These are phyloP conservation scores for Aquatica leii DNA, from an alignment of 2,888 invertebrate species.

Conservation along the genomic window DNA sequence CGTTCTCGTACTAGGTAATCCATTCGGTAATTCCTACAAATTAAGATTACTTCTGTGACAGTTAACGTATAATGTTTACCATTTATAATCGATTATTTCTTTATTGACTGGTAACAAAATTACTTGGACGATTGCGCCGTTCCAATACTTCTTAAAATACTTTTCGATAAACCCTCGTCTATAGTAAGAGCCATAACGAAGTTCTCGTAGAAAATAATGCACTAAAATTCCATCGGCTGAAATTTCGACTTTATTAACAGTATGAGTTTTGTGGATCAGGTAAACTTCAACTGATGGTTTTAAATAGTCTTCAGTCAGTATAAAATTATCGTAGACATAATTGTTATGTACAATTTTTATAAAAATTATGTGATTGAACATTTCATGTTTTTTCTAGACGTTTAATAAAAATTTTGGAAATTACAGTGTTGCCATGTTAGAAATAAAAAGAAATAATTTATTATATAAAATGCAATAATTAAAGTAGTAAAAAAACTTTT, in stretches of 20 bases:
- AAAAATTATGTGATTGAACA: constrained; percentile 1
- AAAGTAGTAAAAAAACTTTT: too few species aligned
- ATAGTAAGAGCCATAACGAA: constrained; percentile 29
- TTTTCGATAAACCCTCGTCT: constrained; percentile 30
- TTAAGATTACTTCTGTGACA: constrained; percentile 18
- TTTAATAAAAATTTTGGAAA: too few species aligned
- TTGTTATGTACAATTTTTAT: neutral
- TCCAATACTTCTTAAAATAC: constrained; percentile 20
- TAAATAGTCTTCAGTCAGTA: neutral
- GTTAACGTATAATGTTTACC: constrained; percentile 61
- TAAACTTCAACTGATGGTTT: neutral
- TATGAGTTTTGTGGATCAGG: neutral
- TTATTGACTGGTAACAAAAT: constrained; percentile 66
- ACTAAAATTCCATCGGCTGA: constrained; percentile 50
- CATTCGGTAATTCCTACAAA: constrained; percentile 64
- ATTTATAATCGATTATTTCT: constrained; percentile 75
- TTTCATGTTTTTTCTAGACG: neutral
- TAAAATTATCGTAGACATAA: neutral
- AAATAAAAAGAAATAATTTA: too few species aligned
- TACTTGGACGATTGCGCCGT: constrained; percentile 48
- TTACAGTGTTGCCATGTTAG: too few species aligned
- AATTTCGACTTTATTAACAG: neutral
- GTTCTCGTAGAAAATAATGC: constrained; percentile 53
- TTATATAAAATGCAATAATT: too few species aligned
- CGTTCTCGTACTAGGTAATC: constrained; percentile 66